A percentile compares a stretch with the other conserved stretches of the same genome.
These are phyloP conservation scores for Cremastobaeus sp. DNA, from an alignment of 2,888 invertebrate species.

Conservation along the genomic window DNA sequence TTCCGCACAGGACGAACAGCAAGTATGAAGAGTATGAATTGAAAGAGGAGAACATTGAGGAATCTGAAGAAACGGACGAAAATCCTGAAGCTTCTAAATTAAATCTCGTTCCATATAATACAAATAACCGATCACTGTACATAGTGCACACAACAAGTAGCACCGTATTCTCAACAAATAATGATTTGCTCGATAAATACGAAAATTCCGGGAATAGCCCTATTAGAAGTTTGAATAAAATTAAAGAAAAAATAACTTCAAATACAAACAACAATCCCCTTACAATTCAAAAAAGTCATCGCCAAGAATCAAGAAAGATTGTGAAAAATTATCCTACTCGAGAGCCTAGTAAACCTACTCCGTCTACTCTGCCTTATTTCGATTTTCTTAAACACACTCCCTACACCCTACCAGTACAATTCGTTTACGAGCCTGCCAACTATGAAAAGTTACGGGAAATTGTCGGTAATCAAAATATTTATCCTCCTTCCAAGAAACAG, in stretches of 20 bases:
- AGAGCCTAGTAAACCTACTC: not conserved
- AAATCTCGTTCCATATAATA: constrained; percentile 30
- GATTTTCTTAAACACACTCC: constrained; percentile 65
- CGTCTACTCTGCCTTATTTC: constrained; percentile 38
- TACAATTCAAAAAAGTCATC: too few relatives aligned
- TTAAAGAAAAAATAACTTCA: not conserved
- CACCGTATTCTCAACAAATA: not conserved
- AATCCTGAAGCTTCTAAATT: constrained; percentile 49
- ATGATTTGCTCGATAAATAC: constrained; percentile 10
- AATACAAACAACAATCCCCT: not conserved
- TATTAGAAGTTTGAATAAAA: not conserved
- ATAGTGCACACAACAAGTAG: constrained; percentile 4
- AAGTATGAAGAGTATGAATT: constrained; percentile 73
- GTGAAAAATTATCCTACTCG: not conserved
- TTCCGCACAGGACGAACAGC: too few relatives aligned
- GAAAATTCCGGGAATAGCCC: not conserved
- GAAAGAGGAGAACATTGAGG: not conserved
- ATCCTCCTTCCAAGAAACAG: not conserved
- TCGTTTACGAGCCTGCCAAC: constrained; percentile 64
- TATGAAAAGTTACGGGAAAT: constrained; percentile 56
- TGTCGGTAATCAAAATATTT: not conserved
- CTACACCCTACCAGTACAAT: constrained; percentile 68
- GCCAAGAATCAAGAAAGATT: constrained; percentile 16
- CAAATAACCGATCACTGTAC: constrained; percentile 6
- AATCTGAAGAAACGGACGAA: constrained; percentile 4